Evolutionary conservation across 2,797 vertebrate genomes (phyloP).

Genomic region (Betta splendens): DNA sequence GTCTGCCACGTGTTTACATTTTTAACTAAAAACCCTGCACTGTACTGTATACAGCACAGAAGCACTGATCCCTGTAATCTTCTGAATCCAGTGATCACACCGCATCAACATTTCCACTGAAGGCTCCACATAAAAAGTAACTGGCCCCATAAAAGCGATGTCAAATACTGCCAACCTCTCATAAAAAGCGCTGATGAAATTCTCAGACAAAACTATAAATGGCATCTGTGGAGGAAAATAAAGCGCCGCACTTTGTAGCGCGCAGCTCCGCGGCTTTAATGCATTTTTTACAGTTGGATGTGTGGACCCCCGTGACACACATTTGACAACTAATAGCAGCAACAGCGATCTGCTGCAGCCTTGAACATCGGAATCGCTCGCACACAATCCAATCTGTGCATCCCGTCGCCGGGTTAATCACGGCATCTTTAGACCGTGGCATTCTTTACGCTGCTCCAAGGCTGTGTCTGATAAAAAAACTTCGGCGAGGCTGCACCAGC

Average conservation of each 20-base stretch:
- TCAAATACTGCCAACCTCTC: conserved; percentile 62
- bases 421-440: background rate
- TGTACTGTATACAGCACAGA: conserved; percentile 9
- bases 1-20: conserved; percentile 4
- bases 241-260: conserved; percentile 43
- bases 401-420: background rate
- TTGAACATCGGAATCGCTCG: background rate
- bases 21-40: conserved; percentile 6
- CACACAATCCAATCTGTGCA: background rate
- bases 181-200: conserved; percentile 67
- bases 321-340: conserved; percentile 18
- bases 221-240: conserved; percentile 55
- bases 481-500: background rate
- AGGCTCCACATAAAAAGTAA: conserved; percentile 69
- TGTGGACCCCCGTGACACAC: conserved; percentile 30
- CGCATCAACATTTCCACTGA: conserved; percentile 69
- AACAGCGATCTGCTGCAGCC: conserved; percentile 19
- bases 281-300: conserved; percentile 23
- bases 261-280: conserved; percentile 19
- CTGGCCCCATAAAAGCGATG: conserved; percentile 62
- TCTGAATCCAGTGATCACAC: conserved; percentile 51
- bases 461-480: background rate
- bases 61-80: conserved; percentile 52
- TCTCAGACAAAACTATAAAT: conserved; percentile 68
- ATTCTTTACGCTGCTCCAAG: background rate